phyloP scores from a whole-genome alignment of 2,888 invertebrate species.

The Heliconius erato region DNA sequence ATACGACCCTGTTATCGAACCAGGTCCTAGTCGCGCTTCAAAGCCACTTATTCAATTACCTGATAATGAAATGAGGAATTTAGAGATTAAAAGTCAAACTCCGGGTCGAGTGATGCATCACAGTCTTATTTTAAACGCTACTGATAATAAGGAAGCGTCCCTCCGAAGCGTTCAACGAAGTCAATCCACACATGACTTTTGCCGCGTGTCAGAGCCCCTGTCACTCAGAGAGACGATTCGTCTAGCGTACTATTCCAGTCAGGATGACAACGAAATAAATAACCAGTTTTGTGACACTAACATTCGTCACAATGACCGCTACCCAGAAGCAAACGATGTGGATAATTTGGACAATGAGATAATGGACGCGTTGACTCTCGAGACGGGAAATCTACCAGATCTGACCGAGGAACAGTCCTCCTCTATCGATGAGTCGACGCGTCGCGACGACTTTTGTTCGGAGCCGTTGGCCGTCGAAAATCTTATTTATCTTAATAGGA shows the following conservation, averaged over 20 bases:
- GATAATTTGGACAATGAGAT: constrained; percentile 76
- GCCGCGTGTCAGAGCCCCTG: constrained; percentile 43
- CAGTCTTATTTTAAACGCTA: constrained; percentile 62
- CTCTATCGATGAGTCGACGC: constrained; percentile 75
- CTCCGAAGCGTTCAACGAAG: constrained; percentile 64
- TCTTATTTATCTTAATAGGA: constrained; percentile 69
- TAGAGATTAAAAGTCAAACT: constrained; percentile 44
- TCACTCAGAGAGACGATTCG: constrained; percentile 54
- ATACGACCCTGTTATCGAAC: constrained; percentile 42
- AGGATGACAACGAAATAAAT: constrained; percentile 44
- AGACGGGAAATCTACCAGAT: constrained; percentile 75
- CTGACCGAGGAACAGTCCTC: constrained; percentile 76
- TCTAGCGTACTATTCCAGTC: constrained; percentile 58
- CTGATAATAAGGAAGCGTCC: constrained; percentile 63
- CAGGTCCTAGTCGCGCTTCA: constrained; percentile 47
- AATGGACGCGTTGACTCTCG: constrained; percentile 73
- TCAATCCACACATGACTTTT: constrained; percentile 67
- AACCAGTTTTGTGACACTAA: constrained; percentile 73
- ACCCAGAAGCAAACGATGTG: constrained; percentile 76
- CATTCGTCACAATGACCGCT: constrained; percentile 78
- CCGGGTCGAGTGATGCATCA: constrained; percentile 61
- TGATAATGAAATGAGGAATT: constrained; percentile 45
- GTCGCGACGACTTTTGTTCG: constrained; percentile 70
- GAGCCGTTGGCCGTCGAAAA: constrained; percentile 69
- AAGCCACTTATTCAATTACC: constrained; percentile 36